Evolutionary conservation across 2,797 vertebrate genomes (phyloP).

Genomic region (Typhlichthys subterraneus): DNA sequence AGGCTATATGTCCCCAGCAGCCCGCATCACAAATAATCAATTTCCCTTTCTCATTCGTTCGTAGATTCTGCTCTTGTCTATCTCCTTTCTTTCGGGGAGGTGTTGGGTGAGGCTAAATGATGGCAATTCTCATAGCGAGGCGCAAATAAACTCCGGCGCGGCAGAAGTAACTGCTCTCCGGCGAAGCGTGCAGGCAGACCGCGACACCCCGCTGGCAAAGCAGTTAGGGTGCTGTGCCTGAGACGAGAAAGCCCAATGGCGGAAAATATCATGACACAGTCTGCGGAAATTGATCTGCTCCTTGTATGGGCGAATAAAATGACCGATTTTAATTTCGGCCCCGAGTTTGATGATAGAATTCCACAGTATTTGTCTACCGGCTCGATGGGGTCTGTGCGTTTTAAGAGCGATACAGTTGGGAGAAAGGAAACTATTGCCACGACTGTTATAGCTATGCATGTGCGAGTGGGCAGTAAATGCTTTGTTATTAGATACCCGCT

Average conservation of each 20-base stretch:
- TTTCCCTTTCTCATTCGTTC: conserved; percentile 65
- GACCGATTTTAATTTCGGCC: conserved; percentile 83
- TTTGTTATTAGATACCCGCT: conserved; percentile 79
- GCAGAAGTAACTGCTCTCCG: conserved; percentile 83
- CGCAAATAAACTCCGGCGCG: conserved; percentile 81
- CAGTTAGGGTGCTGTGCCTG: conserved; percentile 78
- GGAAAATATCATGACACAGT: conserved; percentile 82
- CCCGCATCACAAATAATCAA: conserved; percentile 71
- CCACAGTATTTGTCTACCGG: conserved; percentile 69
- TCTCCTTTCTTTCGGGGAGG: conserved; percentile 76
- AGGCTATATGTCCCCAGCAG: conserved; percentile 67
- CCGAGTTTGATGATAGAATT: conserved; percentile 75
- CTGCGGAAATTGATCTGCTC: conserved; percentile 87
- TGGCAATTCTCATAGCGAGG: conserved; percentile 85
- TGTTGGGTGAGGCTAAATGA: conserved; percentile 81
- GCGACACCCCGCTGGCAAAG: conserved; percentile 75
- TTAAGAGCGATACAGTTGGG: conserved; percentile 60
- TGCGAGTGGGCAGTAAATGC: conserved; percentile 73
- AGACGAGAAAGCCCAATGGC: conserved; percentile 81
- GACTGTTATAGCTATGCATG: conserved; percentile 75
- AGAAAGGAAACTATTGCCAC: conserved; percentile 51
- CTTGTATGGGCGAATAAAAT: conserved; percentile 80
- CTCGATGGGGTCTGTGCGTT: conserved; percentile 63
- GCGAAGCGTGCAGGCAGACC: conserved; percentile 78
- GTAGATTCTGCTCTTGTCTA: conserved; percentile 72